A percentile compares a stretch with the other conserved stretches of the same genome.
Evolutionary conservation across 2,888 invertebrate species (phyloP).

Genomic region (Agonopterix alstromeriana): DNA sequence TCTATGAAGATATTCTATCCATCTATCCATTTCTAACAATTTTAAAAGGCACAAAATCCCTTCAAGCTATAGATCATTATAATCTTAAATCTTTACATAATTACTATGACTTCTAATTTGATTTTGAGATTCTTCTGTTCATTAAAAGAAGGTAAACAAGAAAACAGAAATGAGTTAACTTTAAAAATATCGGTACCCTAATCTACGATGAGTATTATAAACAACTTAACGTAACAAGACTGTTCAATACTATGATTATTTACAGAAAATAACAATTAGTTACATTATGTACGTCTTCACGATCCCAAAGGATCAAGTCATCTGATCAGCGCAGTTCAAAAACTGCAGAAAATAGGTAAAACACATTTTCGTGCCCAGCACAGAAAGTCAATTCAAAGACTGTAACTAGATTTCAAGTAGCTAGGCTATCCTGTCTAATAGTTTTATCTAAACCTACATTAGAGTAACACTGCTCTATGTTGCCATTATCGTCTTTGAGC

Average conservation of each 20-base stretch:
- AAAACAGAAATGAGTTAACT: conserved; percentile 9
- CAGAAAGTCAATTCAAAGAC: conserved; percentile 24
- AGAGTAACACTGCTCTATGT: conserved; percentile 52
- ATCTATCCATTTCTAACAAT: no score
- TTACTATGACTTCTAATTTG: no score
- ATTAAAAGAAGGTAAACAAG: background rate
- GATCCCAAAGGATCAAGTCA: conserved; percentile 12
- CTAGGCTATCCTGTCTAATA: conserved; percentile 55
- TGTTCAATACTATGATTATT: conserved; percentile 50
- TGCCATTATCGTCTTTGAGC: conserved; percentile 61
- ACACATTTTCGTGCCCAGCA: conserved; percentile 23
- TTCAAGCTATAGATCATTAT: no score
- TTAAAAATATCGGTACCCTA: conserved; percentile 44
- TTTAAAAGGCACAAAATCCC: no score
- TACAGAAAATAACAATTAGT: conserved; percentile 35
- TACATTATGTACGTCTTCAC: conserved; percentile 10
- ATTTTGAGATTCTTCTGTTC: no score
- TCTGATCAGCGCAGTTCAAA: conserved; percentile 21
- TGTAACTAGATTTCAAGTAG: conserved; percentile 48
- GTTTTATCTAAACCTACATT: conserved; percentile 32
- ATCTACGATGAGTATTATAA: conserved; percentile 62
- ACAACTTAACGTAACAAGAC: conserved; percentile 44
- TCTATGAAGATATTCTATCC: conserved; percentile 1
- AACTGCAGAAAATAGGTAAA: conserved; percentile 25
- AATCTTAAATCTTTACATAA: no score